phyloP scores from a whole-genome alignment of 2,888 invertebrate species.

The Agriotes lineatus region DNA sequence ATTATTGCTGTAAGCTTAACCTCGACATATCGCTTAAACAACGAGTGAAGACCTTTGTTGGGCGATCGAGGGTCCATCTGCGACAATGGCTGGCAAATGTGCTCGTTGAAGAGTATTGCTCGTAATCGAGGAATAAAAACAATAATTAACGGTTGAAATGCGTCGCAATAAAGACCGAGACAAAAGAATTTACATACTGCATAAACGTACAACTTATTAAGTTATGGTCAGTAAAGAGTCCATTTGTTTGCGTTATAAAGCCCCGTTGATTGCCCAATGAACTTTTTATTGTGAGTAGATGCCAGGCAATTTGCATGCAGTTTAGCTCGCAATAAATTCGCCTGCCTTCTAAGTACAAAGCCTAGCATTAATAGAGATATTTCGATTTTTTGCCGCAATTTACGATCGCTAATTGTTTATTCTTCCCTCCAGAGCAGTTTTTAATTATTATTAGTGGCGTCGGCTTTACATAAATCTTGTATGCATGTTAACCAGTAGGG shows the following conservation, averaged over 20 bases:
- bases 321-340: slow-evolving; percentile 30
- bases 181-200: slow-evolving; percentile 34
- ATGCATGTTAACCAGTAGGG: not conserved
- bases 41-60: not conserved
- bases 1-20: slow-evolving; percentile 32
- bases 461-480: slow-evolving; percentile 15
- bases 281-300: slow-evolving; percentile 33
- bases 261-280: slow-evolving; percentile 35
- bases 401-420: slow-evolving; percentile 27
- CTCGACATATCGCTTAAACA: slow-evolving; percentile 4
- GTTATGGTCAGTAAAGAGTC: slow-evolving; percentile 19
- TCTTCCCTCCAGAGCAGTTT: slow-evolving; percentile 15
- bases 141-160: too few species aligned
- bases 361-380: slow-evolving; percentile 23
- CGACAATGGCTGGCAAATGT: slow-evolving; percentile 6
- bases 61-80: not conserved
- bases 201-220: slow-evolving; percentile 4
- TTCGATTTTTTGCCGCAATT: slow-evolving; percentile 23
- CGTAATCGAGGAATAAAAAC: too few species aligned
- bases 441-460: slow-evolving; percentile 18
- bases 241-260: slow-evolving; percentile 34
- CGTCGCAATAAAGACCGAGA: not conserved
- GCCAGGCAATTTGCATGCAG: slow-evolving; percentile 33
- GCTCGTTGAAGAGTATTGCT: too few species aligned
- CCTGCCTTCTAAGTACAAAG: slow-evolving; percentile 27